Conservation (phyloP, 1,140 invertebrate genomes). For the Nomia melanderi region DNA sequence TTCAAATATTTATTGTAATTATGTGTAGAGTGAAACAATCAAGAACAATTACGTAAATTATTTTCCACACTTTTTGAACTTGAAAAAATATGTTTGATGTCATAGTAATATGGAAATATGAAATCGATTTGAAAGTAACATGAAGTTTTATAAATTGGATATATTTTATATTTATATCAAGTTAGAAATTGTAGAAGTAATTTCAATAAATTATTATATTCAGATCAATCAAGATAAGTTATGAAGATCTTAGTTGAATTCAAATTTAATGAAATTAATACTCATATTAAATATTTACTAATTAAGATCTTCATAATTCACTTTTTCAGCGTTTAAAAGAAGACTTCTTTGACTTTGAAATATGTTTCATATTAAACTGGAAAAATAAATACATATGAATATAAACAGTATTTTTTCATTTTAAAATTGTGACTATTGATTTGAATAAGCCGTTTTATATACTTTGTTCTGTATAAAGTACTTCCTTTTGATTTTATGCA, state of each 20-base stretch:
- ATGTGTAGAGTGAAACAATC: slow-evolving; percentile 2
- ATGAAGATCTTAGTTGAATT: neutral
- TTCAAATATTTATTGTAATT: neutral
- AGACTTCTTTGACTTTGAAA: neutral
- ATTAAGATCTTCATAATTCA: slow-evolving; percentile 18
- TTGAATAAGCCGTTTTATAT: slow-evolving; percentile 13
- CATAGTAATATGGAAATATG: neutral
- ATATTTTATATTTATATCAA: slow-evolving; percentile 2
- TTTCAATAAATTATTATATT: neutral
- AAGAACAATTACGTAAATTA: neutral
- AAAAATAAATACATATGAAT: neutral
- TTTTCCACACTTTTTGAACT: slow-evolving; percentile 3
- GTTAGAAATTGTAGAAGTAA: neutral
- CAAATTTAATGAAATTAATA: neutral
- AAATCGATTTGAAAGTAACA: neutral
- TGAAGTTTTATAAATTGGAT: slow-evolving; percentile 1
- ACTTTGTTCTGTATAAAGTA: slow-evolving; percentile 2
- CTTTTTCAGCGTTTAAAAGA: neutral
- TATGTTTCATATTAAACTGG: neutral
- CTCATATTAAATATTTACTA: slow-evolving; percentile 21
- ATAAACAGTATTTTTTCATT: neutral
- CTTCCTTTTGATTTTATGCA: neutral
- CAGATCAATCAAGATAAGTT: neutral
- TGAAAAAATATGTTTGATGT: neutral
- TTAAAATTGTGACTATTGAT: slow-evolving; percentile 4